Evolutionary conservation across 2,113 vertebrate genomes (phyloP).

Genomic region (Oryzias woworae): DNA sequence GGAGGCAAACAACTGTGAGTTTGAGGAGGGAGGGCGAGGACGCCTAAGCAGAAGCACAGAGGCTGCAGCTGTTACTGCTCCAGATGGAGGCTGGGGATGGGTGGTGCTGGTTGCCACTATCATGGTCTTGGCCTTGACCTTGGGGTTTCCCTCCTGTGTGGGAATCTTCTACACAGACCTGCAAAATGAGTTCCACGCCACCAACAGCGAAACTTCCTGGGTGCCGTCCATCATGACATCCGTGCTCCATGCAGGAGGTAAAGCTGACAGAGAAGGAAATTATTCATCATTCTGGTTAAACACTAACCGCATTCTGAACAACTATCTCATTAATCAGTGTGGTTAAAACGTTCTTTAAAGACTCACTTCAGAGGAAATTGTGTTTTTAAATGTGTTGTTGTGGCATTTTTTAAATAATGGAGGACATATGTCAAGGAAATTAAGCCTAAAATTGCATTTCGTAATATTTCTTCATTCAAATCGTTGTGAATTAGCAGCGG

Average conservation of each 20-base stretch:
- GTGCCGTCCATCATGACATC: constrained; percentile 91
- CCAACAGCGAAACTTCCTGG: constrained; percentile 91
- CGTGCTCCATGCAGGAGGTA: constrained; percentile 87
- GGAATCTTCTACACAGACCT: constrained; percentile 91
- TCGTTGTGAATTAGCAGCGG: too few relatives aligned
- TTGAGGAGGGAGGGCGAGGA: constrained; percentile 34
- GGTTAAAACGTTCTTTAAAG: too few relatives aligned
- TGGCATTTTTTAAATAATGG: too few relatives aligned
- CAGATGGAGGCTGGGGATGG: constrained; percentile 89
- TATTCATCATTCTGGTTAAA: too few relatives aligned
- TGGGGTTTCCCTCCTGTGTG: constrained; percentile 85
- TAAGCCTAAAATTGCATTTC: too few relatives aligned
- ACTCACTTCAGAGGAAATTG: too few relatives aligned
- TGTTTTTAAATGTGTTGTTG: too few relatives aligned
- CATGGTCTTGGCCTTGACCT: constrained; percentile 82
- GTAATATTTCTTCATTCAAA: too few relatives aligned
- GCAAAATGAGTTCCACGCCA: constrained; percentile 86
- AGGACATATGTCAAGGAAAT: too few relatives aligned
- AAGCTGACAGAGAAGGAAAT: neutral
- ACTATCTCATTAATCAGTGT: too few relatives aligned
- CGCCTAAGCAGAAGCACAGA: neutral
- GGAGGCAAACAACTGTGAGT: constrained; percentile 26
- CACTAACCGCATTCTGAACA: too few relatives aligned
- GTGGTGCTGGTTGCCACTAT: constrained; percentile 84
- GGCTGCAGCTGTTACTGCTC: constrained; percentile 39